Conservation (phyloP, 2,888 invertebrate genomes). For the Microdon myrmicae region DNA sequence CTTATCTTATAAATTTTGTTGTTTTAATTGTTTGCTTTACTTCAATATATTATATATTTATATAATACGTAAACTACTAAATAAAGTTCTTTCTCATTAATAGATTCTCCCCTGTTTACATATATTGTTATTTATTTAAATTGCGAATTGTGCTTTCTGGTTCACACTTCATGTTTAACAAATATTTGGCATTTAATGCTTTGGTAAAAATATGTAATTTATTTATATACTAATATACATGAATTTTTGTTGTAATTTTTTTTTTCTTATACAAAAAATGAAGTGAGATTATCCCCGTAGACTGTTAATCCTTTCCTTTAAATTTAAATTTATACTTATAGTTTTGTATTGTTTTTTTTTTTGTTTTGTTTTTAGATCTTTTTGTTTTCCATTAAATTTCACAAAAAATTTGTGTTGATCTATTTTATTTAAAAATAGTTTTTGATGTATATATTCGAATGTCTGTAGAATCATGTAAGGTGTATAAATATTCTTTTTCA, state of each 20-base stretch:
- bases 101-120: slow-evolving; percentile 3
- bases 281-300: slow-evolving; percentile 48
- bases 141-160: slow-evolving; percentile 24
- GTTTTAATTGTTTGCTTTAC: slow-evolving; percentile 27
- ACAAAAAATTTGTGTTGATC: neutral
- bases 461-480: slow-evolving; percentile 51
- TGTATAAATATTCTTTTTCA: slow-evolving; percentile 36
- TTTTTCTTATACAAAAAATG: slow-evolving; percentile 40
- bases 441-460: slow-evolving; percentile 51
- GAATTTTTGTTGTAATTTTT: slow-evolving; percentile 62
- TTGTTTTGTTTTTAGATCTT: slow-evolving; percentile 33
- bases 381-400: slow-evolving; percentile 15
- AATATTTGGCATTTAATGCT: slow-evolving; percentile 57
- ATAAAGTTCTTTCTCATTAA: too few relatives aligned
- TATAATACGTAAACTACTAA: too few relatives aligned
- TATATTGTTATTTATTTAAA: slow-evolving; percentile 2
- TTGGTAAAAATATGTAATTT: slow-evolving; percentile 55
- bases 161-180: slow-evolving; percentile 55
- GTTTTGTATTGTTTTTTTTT: slow-evolving; percentile 11
- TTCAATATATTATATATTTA: slow-evolving; percentile 36
- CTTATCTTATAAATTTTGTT: slow-evolving; percentile 18
- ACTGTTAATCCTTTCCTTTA: slow-evolving; percentile 40
- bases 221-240: slow-evolving; percentile 46
- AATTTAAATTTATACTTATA: slow-evolving; percentile 41
- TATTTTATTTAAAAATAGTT: slow-evolving; percentile 38